Percentiles rank a stretch among this genome's conserved stretches.
These are phyloP conservation scores for Cheilosia impressa DNA, from an alignment of 2,888 invertebrate genomes.

Conservation along the genomic window DNA sequence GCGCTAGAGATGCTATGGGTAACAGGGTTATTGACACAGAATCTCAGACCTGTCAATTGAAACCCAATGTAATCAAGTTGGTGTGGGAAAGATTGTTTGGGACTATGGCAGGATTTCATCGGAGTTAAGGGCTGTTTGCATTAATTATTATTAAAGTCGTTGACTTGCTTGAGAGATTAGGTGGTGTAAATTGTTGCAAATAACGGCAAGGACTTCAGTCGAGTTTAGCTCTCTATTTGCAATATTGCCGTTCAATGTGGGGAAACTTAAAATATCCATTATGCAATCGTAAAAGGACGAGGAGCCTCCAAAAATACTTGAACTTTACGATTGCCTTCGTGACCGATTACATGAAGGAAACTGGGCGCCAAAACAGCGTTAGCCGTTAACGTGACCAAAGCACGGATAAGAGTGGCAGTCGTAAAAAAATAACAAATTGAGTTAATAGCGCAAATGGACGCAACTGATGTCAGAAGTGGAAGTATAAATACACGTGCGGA, in stretches of 20 bases:
- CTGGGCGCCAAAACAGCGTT: background rate
- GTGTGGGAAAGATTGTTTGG: constrained; percentile 6
- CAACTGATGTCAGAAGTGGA: background rate
- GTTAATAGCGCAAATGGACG: background rate
- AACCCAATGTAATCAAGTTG: constrained; percentile 28
- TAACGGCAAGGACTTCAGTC: background rate
- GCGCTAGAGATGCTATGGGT: background rate
- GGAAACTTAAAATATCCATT: background rate
- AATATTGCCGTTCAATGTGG: background rate
- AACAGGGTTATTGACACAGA: constrained; percentile 34
- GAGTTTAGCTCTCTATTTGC: background rate
- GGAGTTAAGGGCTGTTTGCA: constrained; percentile 6
- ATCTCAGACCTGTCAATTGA: constrained; percentile 41
- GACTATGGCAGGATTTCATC: constrained; percentile 1
- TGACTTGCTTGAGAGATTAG: background rate
- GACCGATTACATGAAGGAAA: background rate
- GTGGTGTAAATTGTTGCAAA: background rate
- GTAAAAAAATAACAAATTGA: background rate
- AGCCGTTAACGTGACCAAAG: background rate
- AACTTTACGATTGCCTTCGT: background rate
- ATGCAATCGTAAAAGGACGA: background rate
- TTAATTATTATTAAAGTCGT: constrained; percentile 29
- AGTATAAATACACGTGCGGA: background rate
- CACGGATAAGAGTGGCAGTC: background rate
- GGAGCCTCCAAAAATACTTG: background rate